phyloP scores from a whole-genome alignment of 2,888 invertebrate genomes.

The Pristionchus fissidentatus region DNA sequence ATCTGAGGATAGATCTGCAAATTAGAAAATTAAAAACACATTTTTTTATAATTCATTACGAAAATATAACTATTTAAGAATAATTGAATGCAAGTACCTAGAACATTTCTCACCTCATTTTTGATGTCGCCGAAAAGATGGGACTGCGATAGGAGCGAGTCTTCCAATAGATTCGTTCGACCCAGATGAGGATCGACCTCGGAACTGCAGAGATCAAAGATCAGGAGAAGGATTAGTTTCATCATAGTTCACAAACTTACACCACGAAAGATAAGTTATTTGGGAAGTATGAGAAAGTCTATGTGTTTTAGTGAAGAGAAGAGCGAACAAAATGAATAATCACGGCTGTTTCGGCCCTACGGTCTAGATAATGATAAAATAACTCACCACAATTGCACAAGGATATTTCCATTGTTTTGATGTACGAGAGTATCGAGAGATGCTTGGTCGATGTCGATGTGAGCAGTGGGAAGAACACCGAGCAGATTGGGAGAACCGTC shows the following conservation, averaged over 20 bases:
- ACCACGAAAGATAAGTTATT: constrained; percentile 3
- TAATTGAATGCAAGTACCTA: no score
- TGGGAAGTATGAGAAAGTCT: no score
- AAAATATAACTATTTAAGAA: no score
- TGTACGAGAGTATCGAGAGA: constrained; percentile 64
- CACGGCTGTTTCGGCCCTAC: no score
- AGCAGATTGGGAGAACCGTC: constrained; percentile 1
- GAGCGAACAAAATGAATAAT: not conserved
- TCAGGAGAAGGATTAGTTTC: not conserved
- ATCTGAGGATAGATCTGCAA: no score
- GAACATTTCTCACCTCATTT: constrained; percentile 36
- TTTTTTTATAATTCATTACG: no score
- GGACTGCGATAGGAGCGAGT: not conserved
- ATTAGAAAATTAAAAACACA: no score
- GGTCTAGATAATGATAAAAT: no score
- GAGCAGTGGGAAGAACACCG: not conserved
- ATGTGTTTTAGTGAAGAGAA: no score
- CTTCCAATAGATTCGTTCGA: constrained; percentile 35
- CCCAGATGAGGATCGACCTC: constrained; percentile 47
- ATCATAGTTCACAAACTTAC: not conserved
- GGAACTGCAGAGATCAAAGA: constrained; percentile 39
- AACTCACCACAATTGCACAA: constrained; percentile 59
- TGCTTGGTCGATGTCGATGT: constrained; percentile 61
- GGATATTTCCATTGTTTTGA: constrained; percentile 57
- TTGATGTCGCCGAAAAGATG: constrained; percentile 39